phyloP scores from a whole-genome alignment of 1,140 invertebrate genomes.

The Acromyrmex heyeri region DNA sequence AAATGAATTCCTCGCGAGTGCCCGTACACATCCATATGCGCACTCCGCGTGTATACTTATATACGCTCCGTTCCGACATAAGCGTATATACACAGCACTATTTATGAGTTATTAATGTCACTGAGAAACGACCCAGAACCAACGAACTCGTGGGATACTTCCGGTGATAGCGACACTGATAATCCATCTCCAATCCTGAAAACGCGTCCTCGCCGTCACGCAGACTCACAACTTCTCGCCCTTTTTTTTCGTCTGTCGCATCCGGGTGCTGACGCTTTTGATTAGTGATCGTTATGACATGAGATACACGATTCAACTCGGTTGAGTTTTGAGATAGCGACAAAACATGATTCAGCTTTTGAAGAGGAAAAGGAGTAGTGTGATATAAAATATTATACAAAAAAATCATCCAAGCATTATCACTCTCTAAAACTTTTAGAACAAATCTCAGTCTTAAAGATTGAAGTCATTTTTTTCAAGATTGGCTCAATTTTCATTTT shows the following conservation, averaged over 20 bases:
- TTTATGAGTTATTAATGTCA: constrained; percentile 78
- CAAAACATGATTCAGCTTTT: background rate
- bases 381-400: too few species aligned
- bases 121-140: constrained; percentile 70
- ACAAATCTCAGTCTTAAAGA: too few species aligned
- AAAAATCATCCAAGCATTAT: background rate
- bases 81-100: constrained; percentile 30
- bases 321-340: background rate
- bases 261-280: background rate
- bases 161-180: constrained; percentile 62
- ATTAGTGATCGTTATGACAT: constrained; percentile 5
- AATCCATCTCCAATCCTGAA: constrained; percentile 39
- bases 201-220: background rate
- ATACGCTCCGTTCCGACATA: background rate
- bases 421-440: too few species aligned
- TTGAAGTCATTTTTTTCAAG: too few species aligned
- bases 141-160: constrained; percentile 54
- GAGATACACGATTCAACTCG: background rate
- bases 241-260: background rate
- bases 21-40: constrained; percentile 23
- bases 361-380: background rate
- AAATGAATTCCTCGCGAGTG: constrained; percentile 79
- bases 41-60: background rate
- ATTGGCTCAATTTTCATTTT: too few species aligned
- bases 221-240: background rate